Percentiles rank a stretch among this genome's conserved stretches.
These are phyloP conservation scores for Origma solitaria DNA, from an alignment of 2,113 vertebrate species.

Conservation along the genomic window DNA sequence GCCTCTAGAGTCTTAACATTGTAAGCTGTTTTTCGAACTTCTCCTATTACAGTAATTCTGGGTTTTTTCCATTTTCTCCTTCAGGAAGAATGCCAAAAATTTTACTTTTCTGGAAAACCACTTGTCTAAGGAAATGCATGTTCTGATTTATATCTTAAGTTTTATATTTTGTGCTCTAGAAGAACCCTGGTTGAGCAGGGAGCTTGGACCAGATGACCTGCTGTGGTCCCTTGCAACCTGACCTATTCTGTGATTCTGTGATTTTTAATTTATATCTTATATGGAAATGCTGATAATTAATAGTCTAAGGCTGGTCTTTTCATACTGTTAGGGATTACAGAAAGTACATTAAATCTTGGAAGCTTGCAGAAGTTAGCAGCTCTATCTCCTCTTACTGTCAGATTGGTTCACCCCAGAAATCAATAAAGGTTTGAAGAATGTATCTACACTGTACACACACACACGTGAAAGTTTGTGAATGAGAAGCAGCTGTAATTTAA, in stretches of 20 bases:
- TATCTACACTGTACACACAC: neutral
- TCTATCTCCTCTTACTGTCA: neutral
- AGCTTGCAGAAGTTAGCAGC: neutral
- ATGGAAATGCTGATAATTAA: neutral
- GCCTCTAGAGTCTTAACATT: neutral
- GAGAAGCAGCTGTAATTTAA: conserved; percentile 35
- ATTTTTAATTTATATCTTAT: neutral
- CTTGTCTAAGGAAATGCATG: neutral
- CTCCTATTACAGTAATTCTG: neutral
- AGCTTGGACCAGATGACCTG: rapidly evolving
- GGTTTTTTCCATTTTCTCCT: neutral
- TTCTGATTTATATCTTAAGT: neutral
- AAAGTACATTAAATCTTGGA: neutral
- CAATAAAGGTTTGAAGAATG: neutral
- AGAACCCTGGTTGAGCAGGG: neutral
- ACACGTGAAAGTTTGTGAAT: conserved; percentile 14
- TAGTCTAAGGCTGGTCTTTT: neutral
- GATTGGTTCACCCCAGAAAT: neutral
- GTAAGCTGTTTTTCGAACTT: neutral
- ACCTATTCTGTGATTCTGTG: neutral
- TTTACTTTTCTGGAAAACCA: neutral
- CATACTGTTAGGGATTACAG: neutral
- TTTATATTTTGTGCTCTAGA: neutral
- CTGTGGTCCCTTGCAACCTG: neutral
- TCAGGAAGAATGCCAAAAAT: neutral